Evolutionary conservation across 2,797 vertebrate species (phyloP).

Genomic region (Molossus alvarezi): DNA sequence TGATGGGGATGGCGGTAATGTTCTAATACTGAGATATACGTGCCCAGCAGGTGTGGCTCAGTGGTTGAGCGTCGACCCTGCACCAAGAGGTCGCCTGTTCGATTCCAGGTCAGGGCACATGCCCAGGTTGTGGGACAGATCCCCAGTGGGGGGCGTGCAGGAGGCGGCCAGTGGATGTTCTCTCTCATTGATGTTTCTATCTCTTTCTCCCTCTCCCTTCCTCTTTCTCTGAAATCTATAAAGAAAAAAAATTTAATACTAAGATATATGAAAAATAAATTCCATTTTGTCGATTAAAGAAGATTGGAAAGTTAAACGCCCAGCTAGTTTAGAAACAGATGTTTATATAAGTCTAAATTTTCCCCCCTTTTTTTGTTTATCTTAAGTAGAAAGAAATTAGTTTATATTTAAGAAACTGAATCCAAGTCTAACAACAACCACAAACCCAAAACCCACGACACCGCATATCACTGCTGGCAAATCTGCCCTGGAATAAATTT

Average conservation of each 20-base stretch:
- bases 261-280: neutral
- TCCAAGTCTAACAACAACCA: neutral
- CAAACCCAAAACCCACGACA: neutral
- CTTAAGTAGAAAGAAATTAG: neutral
- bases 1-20: neutral
- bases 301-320: neutral
- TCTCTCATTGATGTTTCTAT: too few relatives aligned
- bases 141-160: too few relatives aligned
- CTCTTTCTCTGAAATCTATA: too few relatives aligned
- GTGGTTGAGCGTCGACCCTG: too few relatives aligned
- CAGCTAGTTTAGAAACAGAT: neutral
- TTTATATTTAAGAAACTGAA: conserved; percentile 24
- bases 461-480: neutral
- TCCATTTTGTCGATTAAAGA: neutral
- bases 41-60: too few relatives aligned
- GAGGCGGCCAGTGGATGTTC: too few relatives aligned
- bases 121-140: too few relatives aligned
- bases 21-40: neutral
- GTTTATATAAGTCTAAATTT: neutral
- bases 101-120: too few relatives aligned
- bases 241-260: too few relatives aligned
- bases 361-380: neutral
- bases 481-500: conserved; percentile 47
- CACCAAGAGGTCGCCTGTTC: too few relatives aligned
- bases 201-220: too few relatives aligned